Conservation (phyloP, 2,797 vertebrate genomes). For the Phrynocephalus vlangalii region DNA sequence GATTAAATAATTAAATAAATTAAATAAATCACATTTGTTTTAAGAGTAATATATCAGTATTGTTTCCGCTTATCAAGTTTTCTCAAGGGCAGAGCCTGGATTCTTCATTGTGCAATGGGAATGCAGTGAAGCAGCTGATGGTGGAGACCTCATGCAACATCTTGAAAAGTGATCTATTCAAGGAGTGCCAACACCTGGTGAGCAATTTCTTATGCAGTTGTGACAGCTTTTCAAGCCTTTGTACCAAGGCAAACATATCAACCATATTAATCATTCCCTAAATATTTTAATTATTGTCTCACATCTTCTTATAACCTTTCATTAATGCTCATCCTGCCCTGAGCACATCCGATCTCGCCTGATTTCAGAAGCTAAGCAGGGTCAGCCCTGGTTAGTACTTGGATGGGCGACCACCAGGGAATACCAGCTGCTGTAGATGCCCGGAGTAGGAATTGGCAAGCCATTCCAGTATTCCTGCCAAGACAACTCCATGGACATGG, state of each 20-base stretch:
- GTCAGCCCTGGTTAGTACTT: too few species aligned
- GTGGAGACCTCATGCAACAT: constrained; percentile 92
- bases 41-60: not conserved
- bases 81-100: constrained; percentile 48
- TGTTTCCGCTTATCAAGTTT: constrained; percentile 34
- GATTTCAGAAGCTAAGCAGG: too few species aligned
- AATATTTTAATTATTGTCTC: not conserved
- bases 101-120: constrained; percentile 79
- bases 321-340: not conserved
- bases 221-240: not conserved
- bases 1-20: too few species aligned
- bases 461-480: too few species aligned
- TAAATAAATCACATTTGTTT: not conserved
- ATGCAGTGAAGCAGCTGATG: constrained; percentile 85
- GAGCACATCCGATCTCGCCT: too few species aligned
- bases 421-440: too few species aligned
- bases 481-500: too few species aligned
- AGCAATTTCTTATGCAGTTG: constrained; percentile 45
- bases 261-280: not conserved
- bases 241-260: not conserved
- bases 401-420: too few species aligned
- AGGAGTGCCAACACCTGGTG: constrained; percentile 89
- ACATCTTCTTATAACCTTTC: not conserved
- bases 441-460: too few species aligned
- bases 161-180: constrained; percentile 87